Conservation (phyloP, 2,113 vertebrate genomes). For the Bambusicola thoracicus region DNA sequence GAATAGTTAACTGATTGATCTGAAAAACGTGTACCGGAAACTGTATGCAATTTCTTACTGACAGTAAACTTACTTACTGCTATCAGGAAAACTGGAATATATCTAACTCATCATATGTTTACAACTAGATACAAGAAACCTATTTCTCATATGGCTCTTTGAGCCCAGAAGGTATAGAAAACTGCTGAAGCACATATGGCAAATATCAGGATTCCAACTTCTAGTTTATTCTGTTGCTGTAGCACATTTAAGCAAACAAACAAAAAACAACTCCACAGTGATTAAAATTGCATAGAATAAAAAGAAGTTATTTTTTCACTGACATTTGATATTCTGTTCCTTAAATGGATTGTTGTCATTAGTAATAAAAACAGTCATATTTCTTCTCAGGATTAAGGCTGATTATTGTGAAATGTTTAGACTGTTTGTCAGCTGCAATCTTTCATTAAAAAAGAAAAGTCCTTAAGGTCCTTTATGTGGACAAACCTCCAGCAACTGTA, state of each 20-base stretch:
- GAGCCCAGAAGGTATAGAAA: not conserved
- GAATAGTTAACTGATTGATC: not conserved
- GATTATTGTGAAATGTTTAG: not conserved
- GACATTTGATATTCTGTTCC: not conserved
- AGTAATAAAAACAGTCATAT: not conserved
- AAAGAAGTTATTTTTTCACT: not conserved
- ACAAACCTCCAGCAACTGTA: not conserved
- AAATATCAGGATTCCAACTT: not conserved
- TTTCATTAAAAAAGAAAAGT: accelerated
- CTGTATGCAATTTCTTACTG: not conserved
- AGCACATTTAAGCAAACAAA: not conserved
- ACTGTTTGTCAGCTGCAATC: not conserved
- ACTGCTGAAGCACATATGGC: not conserved
- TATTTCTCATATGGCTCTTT: not conserved
- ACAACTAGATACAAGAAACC: not conserved
- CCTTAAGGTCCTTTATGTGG: not conserved
- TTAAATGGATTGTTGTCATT: not conserved
- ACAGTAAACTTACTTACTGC: not conserved
- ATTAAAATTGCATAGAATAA: not conserved
- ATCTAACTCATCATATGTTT: not conserved
- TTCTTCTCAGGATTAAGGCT: not conserved
- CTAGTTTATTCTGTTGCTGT: not conserved
- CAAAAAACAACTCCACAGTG: not conserved
- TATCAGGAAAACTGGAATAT: not conserved
- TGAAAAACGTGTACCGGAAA: not conserved